These are phyloP conservation scores for Oscheius sp. DNA, from an alignment of 1,140 invertebrate species.

Conservation along the genomic window DNA sequence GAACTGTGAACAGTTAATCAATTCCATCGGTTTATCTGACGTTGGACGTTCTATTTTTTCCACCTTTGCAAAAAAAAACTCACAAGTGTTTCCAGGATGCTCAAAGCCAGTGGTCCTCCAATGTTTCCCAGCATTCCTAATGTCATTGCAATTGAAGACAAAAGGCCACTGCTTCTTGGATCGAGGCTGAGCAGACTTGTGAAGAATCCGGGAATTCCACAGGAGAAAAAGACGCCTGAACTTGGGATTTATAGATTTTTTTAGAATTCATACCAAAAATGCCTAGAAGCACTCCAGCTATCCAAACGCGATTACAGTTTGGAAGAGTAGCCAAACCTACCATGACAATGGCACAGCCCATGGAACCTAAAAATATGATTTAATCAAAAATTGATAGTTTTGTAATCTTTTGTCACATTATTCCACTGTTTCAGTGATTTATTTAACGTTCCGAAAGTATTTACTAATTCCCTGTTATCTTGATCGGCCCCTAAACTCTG, in stretches of 20 bases:
- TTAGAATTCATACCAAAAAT: constrained; percentile 5
- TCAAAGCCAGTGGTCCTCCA: constrained; percentile 1
- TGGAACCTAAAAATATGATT: not conserved
- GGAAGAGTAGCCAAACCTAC: not conserved
- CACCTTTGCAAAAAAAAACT: no score
- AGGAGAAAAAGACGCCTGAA: constrained; percentile 23
- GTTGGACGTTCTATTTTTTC: no score
- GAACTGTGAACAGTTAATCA: no score
- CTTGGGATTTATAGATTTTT: no score
- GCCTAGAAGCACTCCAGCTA: constrained; percentile 1
- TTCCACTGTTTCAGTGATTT: no score
- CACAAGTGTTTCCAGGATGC: constrained; percentile 4
- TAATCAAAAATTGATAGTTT: no score
- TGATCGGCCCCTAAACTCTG: no score
- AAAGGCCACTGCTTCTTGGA: constrained; percentile 11
- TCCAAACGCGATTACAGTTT: constrained; percentile 1
- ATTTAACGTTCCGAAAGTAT: no score
- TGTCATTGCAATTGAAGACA: constrained; percentile 20
- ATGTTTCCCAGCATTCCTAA: constrained; percentile 25
- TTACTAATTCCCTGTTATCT: no score
- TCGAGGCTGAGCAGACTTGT: constrained; percentile 13
- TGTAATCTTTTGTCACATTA: no score
- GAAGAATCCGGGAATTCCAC: constrained; percentile 22
- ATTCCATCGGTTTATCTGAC: no score
- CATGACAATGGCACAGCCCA: constrained; percentile 2